Percentiles rank a stretch among this genome's conserved stretches.
Evolutionary conservation across 1,140 invertebrate genomes (phyloP).

Genomic region (Ooceraea biroi): DNA sequence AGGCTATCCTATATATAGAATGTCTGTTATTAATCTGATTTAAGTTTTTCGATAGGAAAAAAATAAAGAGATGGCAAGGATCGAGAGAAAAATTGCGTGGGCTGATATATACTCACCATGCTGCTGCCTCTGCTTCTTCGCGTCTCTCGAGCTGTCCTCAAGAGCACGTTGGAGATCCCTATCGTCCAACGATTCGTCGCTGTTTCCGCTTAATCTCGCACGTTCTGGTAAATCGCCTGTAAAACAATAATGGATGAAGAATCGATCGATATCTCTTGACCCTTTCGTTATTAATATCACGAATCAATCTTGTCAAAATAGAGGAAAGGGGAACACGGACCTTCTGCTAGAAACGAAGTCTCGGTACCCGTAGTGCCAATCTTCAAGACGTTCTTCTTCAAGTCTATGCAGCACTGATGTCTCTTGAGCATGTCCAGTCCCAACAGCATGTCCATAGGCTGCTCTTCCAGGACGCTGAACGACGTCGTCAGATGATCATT

Average conservation of each 20-base stretch:
- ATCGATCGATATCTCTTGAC: conserved; percentile 23
- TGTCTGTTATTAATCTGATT: no score
- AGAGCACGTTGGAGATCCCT: conserved; percentile 88
- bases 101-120: conserved; percentile 83
- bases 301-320: not conserved
- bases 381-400: conserved; percentile 94
- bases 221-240: conserved; percentile 85
- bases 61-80: not conserved
- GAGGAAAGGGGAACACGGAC: conserved; percentile 69
- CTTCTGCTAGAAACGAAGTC: conserved; percentile 95
- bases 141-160: conserved; percentile 86
- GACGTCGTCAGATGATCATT: conserved; percentile 97
- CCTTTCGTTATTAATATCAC: not conserved
- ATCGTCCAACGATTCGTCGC: conserved; percentile 87
- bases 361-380: conserved; percentile 98
- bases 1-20: no score
- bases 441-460: conserved; percentile 99
- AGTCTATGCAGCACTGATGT: conserved; percentile 98
- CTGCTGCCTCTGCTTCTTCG: conserved; percentile 81
- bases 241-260: conserved; percentile 41
- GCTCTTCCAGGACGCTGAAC: conserved; percentile 98
- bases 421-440: conserved; percentile 99
- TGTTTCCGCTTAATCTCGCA: conserved; percentile 86
- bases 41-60: no score
- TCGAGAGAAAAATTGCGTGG: conserved; percentile 65